Evolutionary conservation across 1,140 invertebrate genomes (phyloP).

Genomic region (Oncopeltus fasciatus): DNA sequence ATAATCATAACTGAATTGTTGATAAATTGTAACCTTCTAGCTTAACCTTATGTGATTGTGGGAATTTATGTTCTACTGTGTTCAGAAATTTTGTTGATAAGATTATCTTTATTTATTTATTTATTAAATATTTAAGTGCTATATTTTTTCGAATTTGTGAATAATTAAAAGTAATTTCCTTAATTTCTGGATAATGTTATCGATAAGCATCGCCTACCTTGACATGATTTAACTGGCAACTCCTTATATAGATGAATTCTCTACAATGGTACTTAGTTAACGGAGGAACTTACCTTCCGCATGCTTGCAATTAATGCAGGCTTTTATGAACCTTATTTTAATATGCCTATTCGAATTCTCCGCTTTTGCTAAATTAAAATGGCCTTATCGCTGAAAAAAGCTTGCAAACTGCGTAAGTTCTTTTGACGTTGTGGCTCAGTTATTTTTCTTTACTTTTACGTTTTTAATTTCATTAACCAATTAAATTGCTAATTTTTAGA

Average conservation of each 20-base stretch:
- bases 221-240: neutral
- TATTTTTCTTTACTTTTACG: neutral
- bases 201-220: neutral
- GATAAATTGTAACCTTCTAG: too few species aligned
- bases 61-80: too few species aligned
- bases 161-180: neutral
- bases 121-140: too few species aligned
- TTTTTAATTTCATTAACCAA: neutral
- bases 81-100: too few species aligned
- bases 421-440: too few species aligned
- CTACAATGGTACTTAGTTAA: neutral
- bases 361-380: neutral
- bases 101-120: too few species aligned
- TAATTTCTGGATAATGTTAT: neutral
- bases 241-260: neutral
- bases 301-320: neutral
- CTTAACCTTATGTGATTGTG: too few species aligned
- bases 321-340: neutral
- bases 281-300: neutral
- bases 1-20: too few species aligned
- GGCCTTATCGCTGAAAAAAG: constrained; percentile 2
- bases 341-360: neutral
- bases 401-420: neutral
- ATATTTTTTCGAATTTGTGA: too few species aligned
- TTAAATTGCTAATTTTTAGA: constrained; percentile 40